Evolutionary conservation across 2,797 vertebrate species (phyloP).

Genomic region (Sebastes steindachneri): DNA sequence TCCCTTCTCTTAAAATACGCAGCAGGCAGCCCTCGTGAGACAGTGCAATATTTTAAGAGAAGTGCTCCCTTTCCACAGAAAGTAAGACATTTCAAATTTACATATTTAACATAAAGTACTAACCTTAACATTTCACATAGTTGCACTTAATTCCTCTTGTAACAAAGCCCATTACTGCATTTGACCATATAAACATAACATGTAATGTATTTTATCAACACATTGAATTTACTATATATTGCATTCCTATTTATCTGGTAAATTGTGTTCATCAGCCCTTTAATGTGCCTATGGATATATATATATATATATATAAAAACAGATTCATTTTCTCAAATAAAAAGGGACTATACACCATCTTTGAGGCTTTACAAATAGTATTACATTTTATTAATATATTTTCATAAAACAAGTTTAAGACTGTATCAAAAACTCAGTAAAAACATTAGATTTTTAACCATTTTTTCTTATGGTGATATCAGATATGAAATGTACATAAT

Average conservation of each 20-base stretch:
- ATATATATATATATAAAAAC: background rate
- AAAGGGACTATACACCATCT: slow-evolving; percentile 58
- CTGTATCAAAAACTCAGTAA: slow-evolving; percentile 88
- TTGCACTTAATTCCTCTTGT: background rate
- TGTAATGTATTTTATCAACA: background rate
- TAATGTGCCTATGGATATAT: background rate
- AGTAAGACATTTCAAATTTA: too few relatives aligned
- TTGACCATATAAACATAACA: background rate
- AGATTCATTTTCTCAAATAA: slow-evolving; percentile 27
- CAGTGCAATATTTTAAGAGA: slow-evolving; percentile 50
- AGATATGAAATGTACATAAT: slow-evolving; percentile 85
- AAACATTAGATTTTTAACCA: slow-evolving; percentile 87
- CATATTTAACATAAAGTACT: background rate
- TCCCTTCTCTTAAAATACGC: slow-evolving; percentile 3
- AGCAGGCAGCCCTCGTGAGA: slow-evolving; percentile 22
- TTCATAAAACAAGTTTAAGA: slow-evolving; percentile 87
- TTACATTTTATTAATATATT: slow-evolving; percentile 87
- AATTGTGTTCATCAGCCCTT: background rate
- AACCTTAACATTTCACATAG: background rate
- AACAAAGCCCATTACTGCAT: background rate
- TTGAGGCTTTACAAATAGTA: slow-evolving; percentile 85
- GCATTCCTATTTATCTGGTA: background rate
- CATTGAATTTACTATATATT: background rate
- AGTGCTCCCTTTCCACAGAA: slow-evolving; percentile 14
- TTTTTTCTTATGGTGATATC: slow-evolving; percentile 81